Percentiles rank a stretch among this genome's conserved stretches.
These are phyloP conservation scores for Drosophila monieri DNA, from an alignment of 2,888 invertebrate species.

Conservation along the genomic window DNA sequence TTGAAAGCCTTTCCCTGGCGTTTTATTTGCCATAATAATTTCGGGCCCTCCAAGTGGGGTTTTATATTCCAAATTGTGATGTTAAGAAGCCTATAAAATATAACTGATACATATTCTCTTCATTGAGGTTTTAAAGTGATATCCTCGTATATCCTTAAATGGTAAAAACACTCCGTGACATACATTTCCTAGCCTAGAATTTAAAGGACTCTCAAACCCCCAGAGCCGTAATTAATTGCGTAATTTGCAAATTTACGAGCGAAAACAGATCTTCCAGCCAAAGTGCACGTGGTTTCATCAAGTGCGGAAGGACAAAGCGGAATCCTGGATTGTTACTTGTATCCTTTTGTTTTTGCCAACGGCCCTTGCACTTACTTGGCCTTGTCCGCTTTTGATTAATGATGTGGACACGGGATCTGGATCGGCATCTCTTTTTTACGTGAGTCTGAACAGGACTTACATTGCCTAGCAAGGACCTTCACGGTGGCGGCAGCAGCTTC, in stretches of 20 bases:
- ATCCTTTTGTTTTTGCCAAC: constrained; percentile 15
- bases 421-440: constrained; percentile 48
- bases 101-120: neutral
- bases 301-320: constrained; percentile 25
- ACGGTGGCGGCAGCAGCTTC: constrained; percentile 27
- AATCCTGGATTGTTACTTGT: constrained; percentile 48
- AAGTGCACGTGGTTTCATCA: constrained; percentile 11
- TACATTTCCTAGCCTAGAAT: constrained; percentile 26
- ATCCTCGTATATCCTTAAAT: neutral
- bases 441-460: constrained; percentile 50
- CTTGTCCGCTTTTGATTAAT: constrained; percentile 68
- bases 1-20: constrained; percentile 50
- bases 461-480: constrained; percentile 10
- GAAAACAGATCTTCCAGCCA: constrained; percentile 11
- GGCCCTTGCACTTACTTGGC: constrained; percentile 57
- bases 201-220: constrained; percentile 40
- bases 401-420: constrained; percentile 47
- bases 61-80: constrained; percentile 33
- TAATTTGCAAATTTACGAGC: constrained; percentile 68
- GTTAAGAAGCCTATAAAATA: neutral
- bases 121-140: too few relatives aligned
- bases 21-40: constrained; percentile 54
- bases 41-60: constrained; percentile 25
- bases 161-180: neutral
- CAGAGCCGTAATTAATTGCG: constrained; percentile 76